Percentiles rank a stretch among this genome's conserved stretches.
These are phyloP conservation scores for Cossypha niveicapilla DNA, from an alignment of 2,797 vertebrate species.

Conservation along the genomic window DNA sequence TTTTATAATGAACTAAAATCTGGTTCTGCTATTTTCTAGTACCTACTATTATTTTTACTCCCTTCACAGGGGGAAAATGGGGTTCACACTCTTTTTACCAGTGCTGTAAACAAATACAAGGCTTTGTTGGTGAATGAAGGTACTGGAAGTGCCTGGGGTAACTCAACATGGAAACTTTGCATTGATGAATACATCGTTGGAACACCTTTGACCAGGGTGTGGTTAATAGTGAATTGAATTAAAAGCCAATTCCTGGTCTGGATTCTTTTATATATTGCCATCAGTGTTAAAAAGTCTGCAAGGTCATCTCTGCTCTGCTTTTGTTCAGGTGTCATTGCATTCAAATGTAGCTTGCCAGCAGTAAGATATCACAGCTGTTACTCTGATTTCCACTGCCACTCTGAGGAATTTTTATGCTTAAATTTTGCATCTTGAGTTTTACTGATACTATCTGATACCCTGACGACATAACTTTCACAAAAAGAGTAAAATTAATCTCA, in stretches of 20 bases:
- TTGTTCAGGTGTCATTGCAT: neutral
- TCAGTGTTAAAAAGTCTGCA: neutral
- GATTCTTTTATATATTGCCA: neutral
- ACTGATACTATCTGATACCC: slow-evolving; percentile 24
- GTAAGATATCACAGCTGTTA: neutral
- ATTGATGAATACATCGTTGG: neutral
- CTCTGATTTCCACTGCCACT: slow-evolving; percentile 36
- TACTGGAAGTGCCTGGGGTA: neutral
- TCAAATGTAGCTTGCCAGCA: neutral
- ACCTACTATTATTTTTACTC: neutral
- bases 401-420: slow-evolving; percentile 12
- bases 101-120: neutral
- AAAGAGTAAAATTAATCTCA: slow-evolving; percentile 50
- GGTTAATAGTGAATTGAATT: neutral
- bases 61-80: neutral
- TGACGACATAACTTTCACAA: neutral
- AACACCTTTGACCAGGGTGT: neutral
- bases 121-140: neutral
- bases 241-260: neutral
- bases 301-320: neutral
- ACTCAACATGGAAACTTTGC: neutral
- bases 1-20: neutral
- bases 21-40: neutral
- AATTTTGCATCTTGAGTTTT: slow-evolving; percentile 13
- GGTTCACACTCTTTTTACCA: neutral